Base-by-base conservation (phyloP, 2,113 vertebrate species). In the Cheirogaleus medius region DNA sequence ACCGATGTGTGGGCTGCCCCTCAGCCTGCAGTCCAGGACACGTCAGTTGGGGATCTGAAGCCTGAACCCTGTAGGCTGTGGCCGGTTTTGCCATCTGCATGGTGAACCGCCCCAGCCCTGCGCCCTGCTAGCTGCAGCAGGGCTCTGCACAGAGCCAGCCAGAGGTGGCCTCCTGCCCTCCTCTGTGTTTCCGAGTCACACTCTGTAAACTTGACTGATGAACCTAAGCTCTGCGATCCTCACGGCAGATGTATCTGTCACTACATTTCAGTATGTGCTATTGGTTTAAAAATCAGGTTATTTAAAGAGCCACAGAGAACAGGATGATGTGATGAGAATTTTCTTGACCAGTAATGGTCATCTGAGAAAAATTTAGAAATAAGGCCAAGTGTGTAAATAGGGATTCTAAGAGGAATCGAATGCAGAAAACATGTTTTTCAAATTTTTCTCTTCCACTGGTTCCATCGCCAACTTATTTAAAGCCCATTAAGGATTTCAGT, bases 321-420 rank as follows among this genome's bases (percentile, higher is more conserved):
- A 10, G 37, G 18, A 49, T 90, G 44, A 17, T 39, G 21, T 1
- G 18, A 52, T 85, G 18, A 89, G 42, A 86, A 58, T 92, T 82
- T 44, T 58, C 56, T 80, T 83, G 32, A n/a, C 76, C 42, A 47
- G 20, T 85, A 37, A 66, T 52, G 8, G 4, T 56, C 66, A 34
- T 29, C 20, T 23, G 82, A 94, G 49, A 95, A 89, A 89, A 82
- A 34, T 34, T 80, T 91, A 89, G 49, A 95, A 90, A 80, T 84
- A 83, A 87, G 17, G 17, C 52, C 23, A 64, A 89, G 49, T 37
- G 20, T 64, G 69, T 90, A 77, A 68, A 90, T 44, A 85, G 10
- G 27, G 6, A 68, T 81, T 85, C 64, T 17, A 71, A 68, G 42
- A 96, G 69, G 52, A 87, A 63, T 23, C 58, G 29, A 82, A 85